Evolutionary conservation across 2,888 invertebrate genomes (phyloP), one percentile per base, ranked within the genome.

Genomic region (Drosophila anomalata): DNA sequence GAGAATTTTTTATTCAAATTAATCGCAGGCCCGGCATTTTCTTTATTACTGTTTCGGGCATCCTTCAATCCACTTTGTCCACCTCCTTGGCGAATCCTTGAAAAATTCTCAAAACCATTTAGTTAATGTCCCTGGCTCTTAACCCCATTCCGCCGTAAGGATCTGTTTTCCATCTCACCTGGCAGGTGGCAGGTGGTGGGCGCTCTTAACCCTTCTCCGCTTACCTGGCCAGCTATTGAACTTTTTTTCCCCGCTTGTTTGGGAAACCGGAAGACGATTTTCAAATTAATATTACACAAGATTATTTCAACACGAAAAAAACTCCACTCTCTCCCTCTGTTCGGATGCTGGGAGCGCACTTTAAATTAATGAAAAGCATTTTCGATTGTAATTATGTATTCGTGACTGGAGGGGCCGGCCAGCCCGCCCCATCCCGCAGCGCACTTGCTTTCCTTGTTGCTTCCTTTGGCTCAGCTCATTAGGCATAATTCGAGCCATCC

Each of bases 351-450:
- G 71, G 67, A 85, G 74, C 73, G 68, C 73, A 86, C 84, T 86
- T 70, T 78, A 82, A 82, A 82, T 84, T 87, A 87, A 82, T 82
- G 87, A 87, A 82, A 84, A 87, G 73, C 82, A 84, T 84, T 82
- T 82, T 82, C 81, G 81, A 82, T 82, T 82, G 82, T 82, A 87
- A 87, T 82, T 82, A 84, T 81, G 86, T 81, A 77, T 84, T 82
- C 76, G 87, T 77, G 80, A 80, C 69, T 83, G 76, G 74, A 81
- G 76, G 84, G 56, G 74, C 68, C 44, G 33, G 33, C 22, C 51
- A n/a, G 14, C 6, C 17, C 33, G 3, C 5, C 33, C 5, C 5
- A 33, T 9, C 12, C 36, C 36, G 9, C 22, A 14, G 8, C 50
- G 58, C 47, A 60, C 31, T 60, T 46, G 36, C 26, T 36, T 14